A percentile compares a stretch with the other conserved stretches of the same genome.
These are phyloP conservation scores for Camponotus fellah DNA, from an alignment of 2,888 invertebrate species.

Conservation along the genomic window DNA sequence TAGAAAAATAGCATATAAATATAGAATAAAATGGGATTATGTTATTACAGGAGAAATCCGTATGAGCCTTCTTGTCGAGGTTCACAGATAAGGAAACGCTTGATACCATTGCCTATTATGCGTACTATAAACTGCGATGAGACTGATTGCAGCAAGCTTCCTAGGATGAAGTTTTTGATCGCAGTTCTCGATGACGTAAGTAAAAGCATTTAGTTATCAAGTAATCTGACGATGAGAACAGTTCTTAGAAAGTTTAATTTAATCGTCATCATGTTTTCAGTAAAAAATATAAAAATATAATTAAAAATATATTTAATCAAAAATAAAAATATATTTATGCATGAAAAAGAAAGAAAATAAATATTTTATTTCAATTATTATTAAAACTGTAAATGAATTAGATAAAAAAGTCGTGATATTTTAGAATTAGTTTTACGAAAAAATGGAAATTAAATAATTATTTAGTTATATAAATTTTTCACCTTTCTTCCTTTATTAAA, in stretches of 20 bases:
- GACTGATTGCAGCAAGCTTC: slow-evolving; percentile 22
- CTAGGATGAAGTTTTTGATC: slow-evolving; percentile 64
- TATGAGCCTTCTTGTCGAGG: slow-evolving; percentile 69
- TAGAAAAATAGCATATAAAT: background rate
- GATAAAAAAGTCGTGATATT: background rate
- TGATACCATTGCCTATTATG: slow-evolving; percentile 35
- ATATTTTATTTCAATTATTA: background rate
- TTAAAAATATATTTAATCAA: too few species aligned
- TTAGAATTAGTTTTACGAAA: background rate
- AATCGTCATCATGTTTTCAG: background rate
- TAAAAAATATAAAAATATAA: background rate
- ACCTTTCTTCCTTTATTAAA: background rate
- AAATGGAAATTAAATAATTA: background rate
- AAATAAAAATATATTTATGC: background rate
- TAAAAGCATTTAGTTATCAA: background rate
- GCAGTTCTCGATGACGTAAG: slow-evolving; percentile 62
- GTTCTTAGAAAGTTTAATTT: background rate
- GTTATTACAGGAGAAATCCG: slow-evolving; percentile 58
- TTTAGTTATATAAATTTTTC: background rate
- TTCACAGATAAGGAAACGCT: slow-evolving; percentile 64
- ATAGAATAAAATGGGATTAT: background rate
- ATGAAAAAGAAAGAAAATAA: background rate
- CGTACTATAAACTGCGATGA: slow-evolving; percentile 59
- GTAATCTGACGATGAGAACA: background rate
- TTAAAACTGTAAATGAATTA: background rate